Evolutionary conservation across 2,113 vertebrate genomes (phyloP), one percentile per base, ranked within the genome.

Genomic region (Carassius gibelio): DNA sequence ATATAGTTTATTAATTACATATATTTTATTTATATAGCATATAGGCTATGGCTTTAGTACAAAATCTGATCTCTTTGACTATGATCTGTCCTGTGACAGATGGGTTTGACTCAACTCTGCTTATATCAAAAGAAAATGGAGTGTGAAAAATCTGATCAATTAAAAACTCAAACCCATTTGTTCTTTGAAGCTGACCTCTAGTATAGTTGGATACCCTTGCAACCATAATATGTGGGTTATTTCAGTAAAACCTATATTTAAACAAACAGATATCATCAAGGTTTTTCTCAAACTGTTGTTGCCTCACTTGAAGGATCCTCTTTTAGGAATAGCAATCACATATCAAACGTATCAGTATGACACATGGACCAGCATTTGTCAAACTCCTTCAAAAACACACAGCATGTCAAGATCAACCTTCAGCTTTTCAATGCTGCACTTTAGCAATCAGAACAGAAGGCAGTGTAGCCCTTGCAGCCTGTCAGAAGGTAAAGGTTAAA

Each of bases 401-500:
- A 66, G 75, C 68, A 38, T 79, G 57, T 86, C 82, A 84, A 75
- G 83, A 88, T 82, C 64, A 86, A 82, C 74, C 78, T 84, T 86
- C 74, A 61, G 66, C 74, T 75, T 86, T 38, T 81, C 62, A 81
- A 42, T 59, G 72, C 50, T 55, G 87, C 81, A 79, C 87, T 88
- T 88, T 88, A 62, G 75, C 81, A 83, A 68, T 80, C 84, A 80
- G 84, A 50, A 78, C 84, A 80, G 84, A 50, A 78, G 68, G 80
- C 80, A 82, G 75, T 38, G 48, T 34, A 74, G 52, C 21, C 36
- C 61, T 36, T 23, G 62, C 61, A n/a, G 76, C 76, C 84, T 84
- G 82, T 84, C 85, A 61, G 82, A 69, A 84, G 74, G 50, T 61
- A 88, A 88, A 88, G 88, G 86, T 85, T 84, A 86, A n/a, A 88